Percentiles rank a stretch among this genome's conserved stretches.
phyloP scores from a whole-genome alignment of 2,888 invertebrate species.

The Hesperia comma region DNA sequence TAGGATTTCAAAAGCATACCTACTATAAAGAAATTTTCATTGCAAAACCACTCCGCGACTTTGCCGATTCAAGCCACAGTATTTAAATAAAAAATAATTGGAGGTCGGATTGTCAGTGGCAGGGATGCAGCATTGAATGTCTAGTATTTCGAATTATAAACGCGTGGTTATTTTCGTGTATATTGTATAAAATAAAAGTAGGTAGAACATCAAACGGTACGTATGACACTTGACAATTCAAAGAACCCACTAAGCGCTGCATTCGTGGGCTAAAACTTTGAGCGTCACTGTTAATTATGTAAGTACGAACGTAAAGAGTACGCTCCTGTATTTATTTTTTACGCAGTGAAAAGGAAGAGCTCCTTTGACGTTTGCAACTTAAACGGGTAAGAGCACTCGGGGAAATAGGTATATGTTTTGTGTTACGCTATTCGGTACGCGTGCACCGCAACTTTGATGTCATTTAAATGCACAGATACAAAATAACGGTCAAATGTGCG shows the following conservation, averaged over 20 bases:
- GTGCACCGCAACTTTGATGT: constrained; percentile 51
- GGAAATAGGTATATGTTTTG: constrained; percentile 63
- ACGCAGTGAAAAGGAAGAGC: constrained; percentile 78
- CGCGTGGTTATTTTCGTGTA: constrained; percentile 34
- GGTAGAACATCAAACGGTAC: constrained; percentile 55
- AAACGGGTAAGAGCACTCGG: constrained; percentile 59
- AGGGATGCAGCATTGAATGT: constrained; percentile 2
- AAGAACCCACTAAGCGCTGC: constrained; percentile 62
- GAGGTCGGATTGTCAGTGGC: constrained; percentile 14
- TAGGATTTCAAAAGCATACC: background rate
- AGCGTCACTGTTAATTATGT: constrained; percentile 75
- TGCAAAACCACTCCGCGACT: background rate
- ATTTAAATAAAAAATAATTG: constrained; percentile 32
- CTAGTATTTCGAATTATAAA: constrained; percentile 21
- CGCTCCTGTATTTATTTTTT: constrained; percentile 57
- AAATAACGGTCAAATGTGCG: constrained; percentile 21
- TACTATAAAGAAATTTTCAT: too few species aligned
- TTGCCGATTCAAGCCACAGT: constrained; percentile 4
- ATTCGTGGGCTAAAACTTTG: constrained; percentile 56
- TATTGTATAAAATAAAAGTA: constrained; percentile 31
- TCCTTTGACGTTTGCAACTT: constrained; percentile 72
- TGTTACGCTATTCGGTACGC: constrained; percentile 44
- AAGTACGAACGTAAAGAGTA: constrained; percentile 50
- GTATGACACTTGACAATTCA: constrained; percentile 69
- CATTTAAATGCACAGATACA: constrained; percentile 43